Base-by-base conservation (phyloP, 1,140 invertebrate genomes). In the Bombus turneri region DNA sequence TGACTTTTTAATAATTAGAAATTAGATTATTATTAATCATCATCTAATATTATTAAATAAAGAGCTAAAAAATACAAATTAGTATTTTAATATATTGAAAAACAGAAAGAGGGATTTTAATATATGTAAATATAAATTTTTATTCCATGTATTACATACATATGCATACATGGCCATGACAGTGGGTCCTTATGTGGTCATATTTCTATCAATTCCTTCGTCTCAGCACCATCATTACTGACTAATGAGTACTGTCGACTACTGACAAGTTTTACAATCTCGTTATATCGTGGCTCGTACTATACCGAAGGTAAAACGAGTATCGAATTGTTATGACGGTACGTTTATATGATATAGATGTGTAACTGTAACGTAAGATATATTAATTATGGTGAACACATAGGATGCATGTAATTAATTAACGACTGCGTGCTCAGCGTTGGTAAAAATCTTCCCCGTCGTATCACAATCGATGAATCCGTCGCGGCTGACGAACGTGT, bases 321-420 rank as follows among this genome's bases (percentile, higher is more conserved):
- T 91, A 90, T 90, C 88, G 89, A 90, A 68, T 22, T 87, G 86
- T 91, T 83, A 88, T 83, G 59, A 79, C 64, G 43, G 81, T 79
- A 90, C 76, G 76, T 81, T 90, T 85, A 74, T 83, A 89, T 89
- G 74, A 75, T 85, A 89, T 59, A 83, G 62, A 82, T 82, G 77
- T 91, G 86, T 91, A 91, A 84, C 68, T 87, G 37, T 91, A 89
- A 86, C 74, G 43, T 89, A 83, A 86, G 90, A 68, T 72, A 73
- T 81, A 91, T 39, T 47, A 71, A 90, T 79, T 83, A 68, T 84
- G 76, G 62, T 75, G 82, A 83, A 85, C 68, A 84, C 74, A 75
- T 87, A 91, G 86, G 85, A 87, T 83, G 76, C 73, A 91, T 91
- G 86, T 91, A 89, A 88, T 89, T 89, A 91, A 89, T 77, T 88